Conservation (phyloP, 2,113 vertebrate genomes). For the Cervus canadensis region DNA sequence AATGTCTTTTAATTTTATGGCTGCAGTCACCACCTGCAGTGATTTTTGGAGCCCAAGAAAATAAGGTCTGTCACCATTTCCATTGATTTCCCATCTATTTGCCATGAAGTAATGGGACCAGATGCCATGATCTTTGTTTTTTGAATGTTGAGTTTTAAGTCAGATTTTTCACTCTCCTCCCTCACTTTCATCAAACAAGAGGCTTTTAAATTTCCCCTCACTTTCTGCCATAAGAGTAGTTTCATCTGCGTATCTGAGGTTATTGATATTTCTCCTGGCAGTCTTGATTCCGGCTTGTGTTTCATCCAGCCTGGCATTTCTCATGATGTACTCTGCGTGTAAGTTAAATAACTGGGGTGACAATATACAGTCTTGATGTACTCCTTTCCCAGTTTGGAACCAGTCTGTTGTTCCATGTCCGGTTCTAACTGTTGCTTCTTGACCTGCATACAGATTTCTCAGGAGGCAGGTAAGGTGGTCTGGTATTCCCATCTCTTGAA, state of each 20-base stretch:
- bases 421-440: not conserved
- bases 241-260: not conserved
- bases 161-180: not conserved
- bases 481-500: not conserved
- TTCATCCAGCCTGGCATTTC: not conserved
- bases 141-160: not conserved
- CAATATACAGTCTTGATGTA: not conserved
- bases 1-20: not conserved
- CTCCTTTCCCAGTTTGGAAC: not conserved
- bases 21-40: not conserved
- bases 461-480: not conserved
- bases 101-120: not conserved
- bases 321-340: not conserved
- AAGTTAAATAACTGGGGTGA: not conserved
- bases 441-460: not conserved
- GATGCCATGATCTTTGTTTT: not conserved
- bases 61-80: not conserved
- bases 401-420: not conserved
- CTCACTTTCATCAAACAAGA: not conserved
- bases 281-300: fast-evolving
- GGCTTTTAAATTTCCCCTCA: not conserved
- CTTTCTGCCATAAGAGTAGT: not conserved
- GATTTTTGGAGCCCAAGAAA: not conserved
- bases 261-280: not conserved
- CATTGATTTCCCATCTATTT: not conserved